Conservation (phyloP, 1,140 invertebrate species). For the Brachionus asplanchnoidis region DNA sequence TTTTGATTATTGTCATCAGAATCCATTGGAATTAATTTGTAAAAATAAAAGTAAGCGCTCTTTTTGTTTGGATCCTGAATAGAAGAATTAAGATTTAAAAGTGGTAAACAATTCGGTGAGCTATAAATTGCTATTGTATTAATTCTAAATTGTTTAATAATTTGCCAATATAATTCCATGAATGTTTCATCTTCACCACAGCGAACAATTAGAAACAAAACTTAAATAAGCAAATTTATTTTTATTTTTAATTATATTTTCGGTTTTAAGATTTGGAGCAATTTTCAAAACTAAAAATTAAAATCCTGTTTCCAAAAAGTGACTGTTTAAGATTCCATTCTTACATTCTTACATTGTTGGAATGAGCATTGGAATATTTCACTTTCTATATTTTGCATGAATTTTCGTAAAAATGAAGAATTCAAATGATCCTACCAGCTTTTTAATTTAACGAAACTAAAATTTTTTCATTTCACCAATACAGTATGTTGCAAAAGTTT, state of each 20-base stretch:
- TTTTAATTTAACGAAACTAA: no score
- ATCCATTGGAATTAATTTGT: constrained; percentile 34
- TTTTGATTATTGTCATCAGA: not conserved
- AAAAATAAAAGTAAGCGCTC: not conserved
- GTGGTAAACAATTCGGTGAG: not conserved
- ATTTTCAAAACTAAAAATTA: no score
- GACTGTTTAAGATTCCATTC: no score
- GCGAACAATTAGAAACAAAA: not conserved
- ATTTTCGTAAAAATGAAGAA: no score
- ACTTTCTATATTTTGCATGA: no score
- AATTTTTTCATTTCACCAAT: no score
- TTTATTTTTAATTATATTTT: not conserved
- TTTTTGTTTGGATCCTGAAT: not conserved
- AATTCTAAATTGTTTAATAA: not conserved
- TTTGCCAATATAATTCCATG: not conserved
- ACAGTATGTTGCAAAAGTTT: no score
- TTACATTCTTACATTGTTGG: no score
- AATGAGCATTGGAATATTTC: no score
- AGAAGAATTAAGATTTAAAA: not conserved
- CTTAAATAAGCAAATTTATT: not conserved
- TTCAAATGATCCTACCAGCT: no score
- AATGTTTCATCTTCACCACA: constrained; percentile 16
- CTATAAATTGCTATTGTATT: constrained; percentile 1
- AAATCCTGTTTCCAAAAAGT: no score
- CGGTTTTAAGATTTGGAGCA: no score